Evolutionary conservation across 2,113 vertebrate species (phyloP).

Genomic region (Burhinus oedicnemus): DNA sequence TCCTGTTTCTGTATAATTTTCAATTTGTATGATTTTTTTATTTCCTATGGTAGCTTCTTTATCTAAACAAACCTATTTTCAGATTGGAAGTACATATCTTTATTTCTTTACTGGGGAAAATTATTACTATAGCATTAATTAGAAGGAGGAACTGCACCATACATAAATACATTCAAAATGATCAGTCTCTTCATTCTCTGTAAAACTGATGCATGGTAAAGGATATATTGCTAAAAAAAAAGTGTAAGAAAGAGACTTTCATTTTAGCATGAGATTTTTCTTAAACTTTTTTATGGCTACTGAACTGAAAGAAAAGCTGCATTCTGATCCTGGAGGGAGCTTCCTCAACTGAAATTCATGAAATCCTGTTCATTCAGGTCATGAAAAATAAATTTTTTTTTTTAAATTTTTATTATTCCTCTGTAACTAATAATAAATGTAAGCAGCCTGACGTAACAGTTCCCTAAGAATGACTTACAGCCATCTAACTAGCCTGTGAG

Average conservation of each 20-base stretch:
- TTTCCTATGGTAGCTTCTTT: neutral
- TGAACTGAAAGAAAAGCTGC: neutral
- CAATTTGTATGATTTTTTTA: neutral
- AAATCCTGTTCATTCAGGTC: neutral
- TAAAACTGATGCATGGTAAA: neutral
- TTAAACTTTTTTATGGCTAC: neutral
- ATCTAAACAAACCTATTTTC: neutral
- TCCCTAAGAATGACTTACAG: neutral
- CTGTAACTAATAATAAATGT: neutral
- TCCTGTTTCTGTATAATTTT: neutral
- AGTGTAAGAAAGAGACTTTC: neutral
- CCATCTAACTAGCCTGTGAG: neutral
- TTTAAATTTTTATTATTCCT: neutral
- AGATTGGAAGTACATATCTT: neutral
- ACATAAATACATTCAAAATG: neutral
- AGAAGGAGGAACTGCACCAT: neutral
- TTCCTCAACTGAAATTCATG: neutral
- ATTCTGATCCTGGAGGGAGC: neutral
- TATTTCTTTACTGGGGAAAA: neutral
- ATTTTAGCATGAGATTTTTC: neutral
- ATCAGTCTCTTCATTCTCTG: neutral
- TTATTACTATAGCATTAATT: neutral
- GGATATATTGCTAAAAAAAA: neutral
- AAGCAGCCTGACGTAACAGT: neutral
- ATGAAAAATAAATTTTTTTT: neutral